phyloP scores from a whole-genome alignment of 2,888 invertebrate species.

The Eupithecia dodoneata region DNA sequence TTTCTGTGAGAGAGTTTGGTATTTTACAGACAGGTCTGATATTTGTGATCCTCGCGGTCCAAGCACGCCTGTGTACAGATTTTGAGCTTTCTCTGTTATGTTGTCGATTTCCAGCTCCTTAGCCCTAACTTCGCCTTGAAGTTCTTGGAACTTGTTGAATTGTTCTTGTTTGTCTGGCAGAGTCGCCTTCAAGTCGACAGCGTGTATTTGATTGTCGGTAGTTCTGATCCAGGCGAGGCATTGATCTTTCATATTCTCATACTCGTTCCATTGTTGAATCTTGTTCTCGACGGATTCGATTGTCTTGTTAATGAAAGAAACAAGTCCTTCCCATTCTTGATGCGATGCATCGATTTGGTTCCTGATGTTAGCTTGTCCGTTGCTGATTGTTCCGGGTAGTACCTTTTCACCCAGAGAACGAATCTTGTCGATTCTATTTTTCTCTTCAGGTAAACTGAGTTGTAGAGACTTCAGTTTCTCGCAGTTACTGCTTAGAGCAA shows the following conservation, averaged over 20 bases:
- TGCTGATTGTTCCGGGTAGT: conserved; percentile 92
- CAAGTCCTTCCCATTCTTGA: conserved; percentile 94
- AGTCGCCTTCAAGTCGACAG: conserved; percentile 93
- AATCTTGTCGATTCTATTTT: conserved; percentile 91
- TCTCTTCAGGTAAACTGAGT: conserved; percentile 92
- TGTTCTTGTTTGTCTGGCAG: conserved; percentile 93
- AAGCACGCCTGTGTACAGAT: conserved; percentile 89
- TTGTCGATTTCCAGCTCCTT: conserved; percentile 97
- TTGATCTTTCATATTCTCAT: conserved; percentile 93
- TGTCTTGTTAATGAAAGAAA: conserved; percentile 89
- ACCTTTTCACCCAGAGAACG: conserved; percentile 94
- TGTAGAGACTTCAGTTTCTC: conserved; percentile 93
- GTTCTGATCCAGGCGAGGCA: conserved; percentile 94
- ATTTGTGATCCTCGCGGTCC: conserved; percentile 92
- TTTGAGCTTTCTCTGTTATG: conserved; percentile 95
- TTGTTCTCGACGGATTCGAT: conserved; percentile 92
- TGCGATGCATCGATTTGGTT: conserved; percentile 94
- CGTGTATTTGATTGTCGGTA: conserved; percentile 93
- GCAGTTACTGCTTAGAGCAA: conserved; percentile 93
- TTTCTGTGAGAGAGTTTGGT: conserved; percentile 94
- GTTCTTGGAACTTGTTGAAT: conserved; percentile 89
- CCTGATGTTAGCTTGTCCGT: conserved; percentile 93
- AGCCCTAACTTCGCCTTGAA: conserved; percentile 95
- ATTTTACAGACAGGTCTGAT: conserved; percentile 95
- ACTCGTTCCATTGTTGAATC: conserved; percentile 95